Percentiles rank a stretch among this genome's conserved stretches.
Evolutionary conservation across 1,140 invertebrate species (phyloP).

Genomic region (Trichonephila clavata): DNA sequence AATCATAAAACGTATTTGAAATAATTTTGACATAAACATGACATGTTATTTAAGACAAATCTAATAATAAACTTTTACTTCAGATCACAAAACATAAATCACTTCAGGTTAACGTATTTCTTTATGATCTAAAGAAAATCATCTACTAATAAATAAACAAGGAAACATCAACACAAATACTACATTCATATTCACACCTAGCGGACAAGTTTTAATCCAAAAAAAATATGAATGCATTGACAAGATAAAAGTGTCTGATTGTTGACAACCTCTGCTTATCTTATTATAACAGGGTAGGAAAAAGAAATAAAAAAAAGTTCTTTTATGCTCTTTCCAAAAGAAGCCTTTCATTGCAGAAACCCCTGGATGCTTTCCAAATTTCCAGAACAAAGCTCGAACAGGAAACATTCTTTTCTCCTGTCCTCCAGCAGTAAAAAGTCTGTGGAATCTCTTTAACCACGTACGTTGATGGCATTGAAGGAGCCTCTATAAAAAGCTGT

Average conservation of each 20-base stretch:
- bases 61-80: too few species aligned
- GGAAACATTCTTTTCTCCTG: conserved; percentile 1
- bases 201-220: background rate
- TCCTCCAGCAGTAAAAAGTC: background rate
- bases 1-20: too few species aligned
- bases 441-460: background rate
- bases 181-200: background rate
- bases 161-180: too few species aligned
- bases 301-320: background rate
- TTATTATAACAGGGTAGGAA: background rate
- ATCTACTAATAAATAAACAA: too few species aligned
- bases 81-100: too few species aligned
- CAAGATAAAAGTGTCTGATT: background rate
- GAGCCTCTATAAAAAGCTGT: background rate
- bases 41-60: too few species aligned
- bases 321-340: conserved; percentile 23
- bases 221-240: background rate
- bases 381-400: conserved; percentile 37
- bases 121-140: too few species aligned
- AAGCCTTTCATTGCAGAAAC: conserved; percentile 11
- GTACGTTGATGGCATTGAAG: conserved; percentile 6
- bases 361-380: conserved; percentile 22
- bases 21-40: too few species aligned
- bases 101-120: too few species aligned
- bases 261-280: background rate